Evolutionary conservation across 1,140 invertebrate genomes (phyloP).

Genomic region (Drosophila biarmipes): DNA sequence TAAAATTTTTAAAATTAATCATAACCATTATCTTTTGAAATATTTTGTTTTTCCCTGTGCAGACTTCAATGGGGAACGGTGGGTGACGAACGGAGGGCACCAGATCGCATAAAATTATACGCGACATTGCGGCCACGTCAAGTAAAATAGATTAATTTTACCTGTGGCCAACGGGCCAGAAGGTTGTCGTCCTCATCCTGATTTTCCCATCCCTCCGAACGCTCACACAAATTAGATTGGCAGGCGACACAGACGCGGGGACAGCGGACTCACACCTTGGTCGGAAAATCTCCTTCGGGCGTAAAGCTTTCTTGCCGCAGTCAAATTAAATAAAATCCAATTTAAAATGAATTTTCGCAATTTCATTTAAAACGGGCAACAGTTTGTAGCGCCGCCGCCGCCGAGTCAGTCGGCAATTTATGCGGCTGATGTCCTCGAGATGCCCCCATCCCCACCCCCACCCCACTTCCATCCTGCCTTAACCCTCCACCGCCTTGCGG

Average conservation of each 20-base stretch:
- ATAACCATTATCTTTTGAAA: neutral
- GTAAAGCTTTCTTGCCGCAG: constrained; percentile 76
- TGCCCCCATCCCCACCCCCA: neutral
- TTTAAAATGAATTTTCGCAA: constrained; percentile 84
- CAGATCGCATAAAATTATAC: constrained; percentile 74
- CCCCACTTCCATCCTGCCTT: neutral
- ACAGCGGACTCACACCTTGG: constrained; percentile 18
- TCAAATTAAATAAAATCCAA: constrained; percentile 83
- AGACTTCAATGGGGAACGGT: neutral
- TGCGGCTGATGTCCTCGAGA: constrained; percentile 40
- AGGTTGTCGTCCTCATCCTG: constrained; percentile 36
- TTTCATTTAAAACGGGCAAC: constrained; percentile 75
- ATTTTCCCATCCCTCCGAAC: neutral
- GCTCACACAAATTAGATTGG: constrained; percentile 72
- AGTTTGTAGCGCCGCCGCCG: constrained; percentile 25
- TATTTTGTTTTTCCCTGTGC: constrained; percentile 1
- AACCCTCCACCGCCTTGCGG: constrained; percentile 22
- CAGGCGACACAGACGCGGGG: constrained; percentile 40
- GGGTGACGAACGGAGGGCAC: constrained; percentile 16
- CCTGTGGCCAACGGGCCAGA: constrained; percentile 72
- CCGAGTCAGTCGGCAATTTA: constrained; percentile 49
- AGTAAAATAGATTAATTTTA: constrained; percentile 82
- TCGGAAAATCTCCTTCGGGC: constrained; percentile 38
- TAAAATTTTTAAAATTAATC: no score
- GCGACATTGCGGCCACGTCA: constrained; percentile 78